Conservation (phyloP, 2,797 vertebrate species). For the Liasis olivaceus region DNA sequence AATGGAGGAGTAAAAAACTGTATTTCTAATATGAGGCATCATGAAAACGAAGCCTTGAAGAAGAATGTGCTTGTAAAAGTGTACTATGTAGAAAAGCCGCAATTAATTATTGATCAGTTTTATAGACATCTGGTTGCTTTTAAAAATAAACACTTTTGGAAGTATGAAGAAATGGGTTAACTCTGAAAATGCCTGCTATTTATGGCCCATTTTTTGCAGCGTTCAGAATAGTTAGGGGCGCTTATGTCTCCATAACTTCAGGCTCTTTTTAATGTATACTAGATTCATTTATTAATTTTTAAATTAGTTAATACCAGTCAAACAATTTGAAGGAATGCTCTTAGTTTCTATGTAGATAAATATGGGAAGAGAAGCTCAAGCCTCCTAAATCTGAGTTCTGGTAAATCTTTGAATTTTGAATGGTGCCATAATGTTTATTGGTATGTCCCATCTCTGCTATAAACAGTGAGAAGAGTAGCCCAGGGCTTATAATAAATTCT, state of each 20-base stretch:
- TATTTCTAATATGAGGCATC: neutral
- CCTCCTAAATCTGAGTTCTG: neutral
- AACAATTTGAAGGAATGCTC: no score
- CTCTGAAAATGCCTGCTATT: neutral
- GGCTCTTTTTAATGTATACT: no score
- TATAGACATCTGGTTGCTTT: neutral
- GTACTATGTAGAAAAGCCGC: neutral
- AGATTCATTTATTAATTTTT: no score
- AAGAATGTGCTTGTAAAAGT: neutral
- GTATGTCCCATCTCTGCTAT: neutral
- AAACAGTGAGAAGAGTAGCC: neutral
- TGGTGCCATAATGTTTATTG: neutral
- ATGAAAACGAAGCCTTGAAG: neutral
- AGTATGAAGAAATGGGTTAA: neutral
- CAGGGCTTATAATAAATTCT: neutral
- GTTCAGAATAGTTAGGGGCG: neutral
- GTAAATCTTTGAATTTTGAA: neutral
- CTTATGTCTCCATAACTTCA: no score
- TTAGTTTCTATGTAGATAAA: no score
- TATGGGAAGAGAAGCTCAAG: neutral
- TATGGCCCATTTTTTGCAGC: neutral
- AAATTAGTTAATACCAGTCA: no score
- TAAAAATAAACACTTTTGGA: no score
- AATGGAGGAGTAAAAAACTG: neutral
- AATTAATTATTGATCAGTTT: neutral